These are phyloP conservation scores for Cephus pygmeus DNA, from an alignment of 2,888 invertebrate genomes.

Conservation along the genomic window DNA sequence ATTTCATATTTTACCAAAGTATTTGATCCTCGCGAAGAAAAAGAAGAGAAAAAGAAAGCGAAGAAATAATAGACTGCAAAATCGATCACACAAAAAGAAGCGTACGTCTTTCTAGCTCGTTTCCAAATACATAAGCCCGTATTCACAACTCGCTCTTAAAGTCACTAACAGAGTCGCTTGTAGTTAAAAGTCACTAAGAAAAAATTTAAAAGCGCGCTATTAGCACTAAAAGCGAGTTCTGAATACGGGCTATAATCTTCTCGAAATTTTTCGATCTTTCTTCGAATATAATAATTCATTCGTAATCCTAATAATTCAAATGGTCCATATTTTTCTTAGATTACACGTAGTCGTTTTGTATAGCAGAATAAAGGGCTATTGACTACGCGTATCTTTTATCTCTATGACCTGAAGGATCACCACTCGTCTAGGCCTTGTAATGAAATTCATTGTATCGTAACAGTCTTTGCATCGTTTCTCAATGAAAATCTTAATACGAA, in stretches of 20 bases:
- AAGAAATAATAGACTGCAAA: no score
- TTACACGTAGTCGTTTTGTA: background rate
- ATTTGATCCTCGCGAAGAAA: background rate
- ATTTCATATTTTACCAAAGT: background rate
- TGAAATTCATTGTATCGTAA: slow-evolving; percentile 37
- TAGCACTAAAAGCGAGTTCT: no score
- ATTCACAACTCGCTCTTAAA: no score
- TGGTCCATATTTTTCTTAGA: background rate
- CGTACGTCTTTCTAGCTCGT: background rate
- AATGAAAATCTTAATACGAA: slow-evolving; percentile 10
- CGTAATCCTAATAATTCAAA: background rate
- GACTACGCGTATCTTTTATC: background rate
- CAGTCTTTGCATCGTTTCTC: slow-evolving; percentile 32
- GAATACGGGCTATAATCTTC: background rate
- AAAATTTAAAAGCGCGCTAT: no score
- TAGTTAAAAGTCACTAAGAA: no score
- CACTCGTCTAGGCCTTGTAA: background rate
- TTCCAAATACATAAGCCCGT: background rate
- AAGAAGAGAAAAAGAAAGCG: no score
- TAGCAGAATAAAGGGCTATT: background rate
- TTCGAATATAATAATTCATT: background rate
- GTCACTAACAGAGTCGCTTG: no score
- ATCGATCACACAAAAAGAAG: background rate
- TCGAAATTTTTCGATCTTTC: background rate
- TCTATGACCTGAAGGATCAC: background rate